Evolutionary conservation across 2,113 vertebrate species (phyloP).

Genomic region (Scytalopus superciliaris): DNA sequence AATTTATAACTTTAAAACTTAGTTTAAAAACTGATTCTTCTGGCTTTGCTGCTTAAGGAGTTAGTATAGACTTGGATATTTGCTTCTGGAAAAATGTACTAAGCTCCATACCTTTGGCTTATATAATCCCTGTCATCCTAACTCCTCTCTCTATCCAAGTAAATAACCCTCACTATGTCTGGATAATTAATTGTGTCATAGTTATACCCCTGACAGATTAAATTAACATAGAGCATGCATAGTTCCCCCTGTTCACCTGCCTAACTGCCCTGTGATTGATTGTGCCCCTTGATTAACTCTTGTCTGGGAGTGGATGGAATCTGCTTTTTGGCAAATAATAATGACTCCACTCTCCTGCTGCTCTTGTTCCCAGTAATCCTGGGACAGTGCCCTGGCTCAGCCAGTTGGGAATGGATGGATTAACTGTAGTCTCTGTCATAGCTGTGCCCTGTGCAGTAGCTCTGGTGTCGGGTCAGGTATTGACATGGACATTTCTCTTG

Average conservation of each 20-base stretch:
- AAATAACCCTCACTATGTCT: conserved; percentile 39
- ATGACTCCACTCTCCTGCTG: conserved; percentile 45
- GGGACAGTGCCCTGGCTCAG: conserved; percentile 64
- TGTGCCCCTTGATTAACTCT: conserved; percentile 43
- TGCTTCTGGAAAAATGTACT: conserved; percentile 60
- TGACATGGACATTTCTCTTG: conserved; percentile 73
- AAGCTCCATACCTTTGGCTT: conserved; percentile 10
- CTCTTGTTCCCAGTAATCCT: conserved; percentile 56
- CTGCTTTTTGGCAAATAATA: conserved; percentile 56
- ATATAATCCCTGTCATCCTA: conserved; percentile 11
- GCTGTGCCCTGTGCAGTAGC: conserved; percentile 71
- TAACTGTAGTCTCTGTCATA: conserved; percentile 72
- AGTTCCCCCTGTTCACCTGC: background rate
- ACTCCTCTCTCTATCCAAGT: conserved; percentile 22
- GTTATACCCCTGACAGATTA: conserved; percentile 43
- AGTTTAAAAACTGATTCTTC: conserved; percentile 66
- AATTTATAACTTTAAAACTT: conserved; percentile 57
- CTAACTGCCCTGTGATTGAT: conserved; percentile 37
- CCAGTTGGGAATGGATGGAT: conserved; percentile 56
- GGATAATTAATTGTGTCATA: conserved; percentile 21
- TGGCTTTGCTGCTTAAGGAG: conserved; percentile 77
- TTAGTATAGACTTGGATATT: conserved; percentile 62
- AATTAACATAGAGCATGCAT: conserved; percentile 71
- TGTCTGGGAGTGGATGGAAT: conserved; percentile 43
- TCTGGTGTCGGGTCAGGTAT: background rate